A percentile compares a stretch with the other conserved stretches of the same genome.
Evolutionary conservation across 2,888 invertebrate genomes (phyloP).

Genomic region (Andrena minutula): DNA sequence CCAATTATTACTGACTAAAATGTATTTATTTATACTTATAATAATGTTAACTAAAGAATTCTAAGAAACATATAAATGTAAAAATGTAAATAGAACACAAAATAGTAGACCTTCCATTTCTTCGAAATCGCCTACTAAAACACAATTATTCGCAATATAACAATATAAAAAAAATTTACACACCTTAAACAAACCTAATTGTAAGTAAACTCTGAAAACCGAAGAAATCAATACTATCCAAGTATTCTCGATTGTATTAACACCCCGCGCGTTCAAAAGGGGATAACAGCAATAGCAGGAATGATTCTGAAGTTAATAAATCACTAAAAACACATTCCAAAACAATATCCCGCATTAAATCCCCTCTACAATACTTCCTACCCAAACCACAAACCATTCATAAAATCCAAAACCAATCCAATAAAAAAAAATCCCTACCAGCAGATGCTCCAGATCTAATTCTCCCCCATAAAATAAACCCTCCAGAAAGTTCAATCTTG

Average conservation of each 20-base stretch:
- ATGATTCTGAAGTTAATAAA: slow-evolving; percentile 26
- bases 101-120: no score
- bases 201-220: no score
- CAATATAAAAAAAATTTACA: not conserved
- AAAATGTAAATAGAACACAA: no score
- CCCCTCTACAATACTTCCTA: not conserved
- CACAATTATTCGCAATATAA: no score
- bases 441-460: no score
- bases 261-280: slow-evolving; percentile 16
- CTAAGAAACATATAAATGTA: no score
- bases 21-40: no score
- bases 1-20: no score
- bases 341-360: not conserved
- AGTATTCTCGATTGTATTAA: slow-evolving; percentile 25
- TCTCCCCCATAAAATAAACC: not conserved
- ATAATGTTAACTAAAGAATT: no score
- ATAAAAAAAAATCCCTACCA: not conserved
- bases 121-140: no score
- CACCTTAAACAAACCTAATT: not conserved
- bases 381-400: not conserved
- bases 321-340: not conserved
- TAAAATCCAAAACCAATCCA: not conserved
- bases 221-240: not conserved
- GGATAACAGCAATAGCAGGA: not conserved
- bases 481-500: not conserved